Evolutionary conservation across 2,113 vertebrate species (phyloP).

Genomic region (Clinocottus analis): DNA sequence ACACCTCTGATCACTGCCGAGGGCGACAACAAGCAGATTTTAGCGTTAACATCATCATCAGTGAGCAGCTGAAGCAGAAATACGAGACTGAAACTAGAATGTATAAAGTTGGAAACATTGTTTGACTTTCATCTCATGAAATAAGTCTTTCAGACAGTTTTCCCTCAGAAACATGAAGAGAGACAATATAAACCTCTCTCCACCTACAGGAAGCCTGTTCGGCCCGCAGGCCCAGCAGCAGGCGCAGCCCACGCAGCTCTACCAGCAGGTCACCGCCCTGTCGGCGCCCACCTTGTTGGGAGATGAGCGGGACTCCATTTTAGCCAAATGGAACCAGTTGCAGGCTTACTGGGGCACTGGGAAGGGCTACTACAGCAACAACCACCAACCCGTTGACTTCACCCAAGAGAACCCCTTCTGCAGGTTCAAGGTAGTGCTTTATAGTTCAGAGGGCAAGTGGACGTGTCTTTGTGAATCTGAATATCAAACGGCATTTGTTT

Average conservation of each 20-base stretch:
- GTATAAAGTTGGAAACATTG: neutral
- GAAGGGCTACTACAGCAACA: slow-evolving; percentile 95
- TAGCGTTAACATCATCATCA: neutral
- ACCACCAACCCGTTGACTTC: slow-evolving; percentile 93
- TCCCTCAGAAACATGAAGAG: neutral
- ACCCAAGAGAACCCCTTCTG: slow-evolving; percentile 97
- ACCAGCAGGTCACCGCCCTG: slow-evolving; percentile 95
- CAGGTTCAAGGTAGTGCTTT: slow-evolving; percentile 91
- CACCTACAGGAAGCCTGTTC: slow-evolving; percentile 86
- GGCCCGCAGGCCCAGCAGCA: slow-evolving; percentile 88
- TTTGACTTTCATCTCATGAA: neutral
- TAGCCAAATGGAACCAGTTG: slow-evolving; percentile 99
- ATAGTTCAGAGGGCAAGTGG: neutral
- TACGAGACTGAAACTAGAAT: neutral
- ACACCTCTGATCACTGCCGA: slow-evolving; percentile 9
- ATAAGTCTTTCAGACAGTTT: neutral
- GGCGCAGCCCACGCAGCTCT: slow-evolving; percentile 91
- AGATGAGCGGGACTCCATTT: slow-evolving; percentile 95
- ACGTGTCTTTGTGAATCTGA: neutral
- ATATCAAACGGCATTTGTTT: neutral
- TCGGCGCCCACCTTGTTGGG: slow-evolving; percentile 93
- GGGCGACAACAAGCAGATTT: slow-evolving; percentile 13
- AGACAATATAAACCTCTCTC: neutral
- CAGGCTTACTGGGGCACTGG: slow-evolving; percentile 99
- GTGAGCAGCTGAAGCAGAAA: neutral